These are phyloP conservation scores for Drosophila lacicola DNA, from an alignment of 2,888 invertebrate genomes.

Conservation along the genomic window DNA sequence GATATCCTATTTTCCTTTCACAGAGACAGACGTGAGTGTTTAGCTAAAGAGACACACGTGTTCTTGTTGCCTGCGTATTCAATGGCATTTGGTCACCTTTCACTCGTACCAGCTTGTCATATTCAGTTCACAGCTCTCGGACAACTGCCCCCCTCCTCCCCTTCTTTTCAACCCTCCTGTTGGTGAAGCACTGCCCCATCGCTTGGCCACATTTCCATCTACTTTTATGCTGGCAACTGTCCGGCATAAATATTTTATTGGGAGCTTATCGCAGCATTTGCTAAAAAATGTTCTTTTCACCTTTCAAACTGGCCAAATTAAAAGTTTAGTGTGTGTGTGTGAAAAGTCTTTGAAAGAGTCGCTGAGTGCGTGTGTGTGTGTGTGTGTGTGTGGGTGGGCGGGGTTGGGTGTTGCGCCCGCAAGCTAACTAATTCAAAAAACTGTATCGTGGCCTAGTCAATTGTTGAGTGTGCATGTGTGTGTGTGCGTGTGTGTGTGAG, in stretches of 20 bases:
- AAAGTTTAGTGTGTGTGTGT: conserved; percentile 50
- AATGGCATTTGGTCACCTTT: too few relatives aligned
- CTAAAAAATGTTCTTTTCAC: conserved; percentile 59
- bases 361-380: conserved; percentile 6
- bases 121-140: conserved; percentile 11
- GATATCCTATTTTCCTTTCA: too few relatives aligned
- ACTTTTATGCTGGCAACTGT: conserved; percentile 35
- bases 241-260: conserved; percentile 74
- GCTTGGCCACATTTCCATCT: conserved; percentile 22
- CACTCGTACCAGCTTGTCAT: neutral
- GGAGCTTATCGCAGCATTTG: conserved; percentile 34
- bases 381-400: neutral
- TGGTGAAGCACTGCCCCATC: conserved; percentile 1
- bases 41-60: too few relatives aligned
- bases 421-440: conserved; percentile 44
- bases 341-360: conserved; percentile 53
- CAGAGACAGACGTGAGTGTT: too few relatives aligned
- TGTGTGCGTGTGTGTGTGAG: conserved; percentile 19
- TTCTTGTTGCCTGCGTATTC: neutral
- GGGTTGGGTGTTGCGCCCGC: neutral
- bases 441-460: conserved; percentile 45
- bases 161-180: neutral
- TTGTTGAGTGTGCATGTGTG: conserved; percentile 35
- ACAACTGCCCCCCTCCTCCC: neutral
- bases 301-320: conserved; percentile 76